A percentile compares a stretch with the other conserved stretches of the same genome.
These are phyloP conservation scores for Ibycter americanus DNA, from an alignment of 2,797 vertebrate species.

Conservation along the genomic window DNA sequence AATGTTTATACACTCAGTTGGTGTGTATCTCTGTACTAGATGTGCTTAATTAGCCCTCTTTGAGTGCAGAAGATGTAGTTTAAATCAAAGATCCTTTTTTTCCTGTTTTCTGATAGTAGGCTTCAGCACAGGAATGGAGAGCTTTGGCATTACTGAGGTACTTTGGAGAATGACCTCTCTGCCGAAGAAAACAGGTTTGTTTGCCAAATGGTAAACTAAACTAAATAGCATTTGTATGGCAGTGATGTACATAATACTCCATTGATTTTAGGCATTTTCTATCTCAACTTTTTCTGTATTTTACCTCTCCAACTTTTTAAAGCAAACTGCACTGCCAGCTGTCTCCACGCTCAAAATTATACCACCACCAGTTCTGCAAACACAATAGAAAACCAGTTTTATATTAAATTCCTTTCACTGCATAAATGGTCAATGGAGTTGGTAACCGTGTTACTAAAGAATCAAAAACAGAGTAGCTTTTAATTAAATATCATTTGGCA, in stretches of 20 bases:
- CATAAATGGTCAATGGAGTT: neutral
- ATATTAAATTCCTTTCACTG: conserved; percentile 31
- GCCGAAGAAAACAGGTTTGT: neutral
- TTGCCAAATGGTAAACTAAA: neutral
- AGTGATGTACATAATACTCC: neutral
- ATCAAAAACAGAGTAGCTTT: conserved; percentile 41
- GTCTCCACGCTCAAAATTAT: neutral
- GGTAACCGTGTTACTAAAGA: conserved; percentile 45
- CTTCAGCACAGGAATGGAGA: neutral
- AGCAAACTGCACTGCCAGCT: neutral
- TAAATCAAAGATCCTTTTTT: neutral
- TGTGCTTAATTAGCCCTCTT: neutral
- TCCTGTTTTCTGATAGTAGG: neutral
- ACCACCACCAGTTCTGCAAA: neutral
- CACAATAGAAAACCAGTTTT: neutral
- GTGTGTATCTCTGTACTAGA: neutral
- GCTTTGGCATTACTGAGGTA: neutral
- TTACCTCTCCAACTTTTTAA: neutral
- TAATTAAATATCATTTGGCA: conserved; percentile 65
- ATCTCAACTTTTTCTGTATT: neutral
- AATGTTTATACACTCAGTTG: rapidly evolving
- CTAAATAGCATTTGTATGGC: neutral
- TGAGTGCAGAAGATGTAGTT: neutral
- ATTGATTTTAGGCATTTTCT: neutral
- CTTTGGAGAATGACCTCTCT: neutral